Percentiles rank a stretch among this genome's conserved stretches.
Conservation (phyloP, 2,113 vertebrate species). For the Pteruthius melanotis region DNA sequence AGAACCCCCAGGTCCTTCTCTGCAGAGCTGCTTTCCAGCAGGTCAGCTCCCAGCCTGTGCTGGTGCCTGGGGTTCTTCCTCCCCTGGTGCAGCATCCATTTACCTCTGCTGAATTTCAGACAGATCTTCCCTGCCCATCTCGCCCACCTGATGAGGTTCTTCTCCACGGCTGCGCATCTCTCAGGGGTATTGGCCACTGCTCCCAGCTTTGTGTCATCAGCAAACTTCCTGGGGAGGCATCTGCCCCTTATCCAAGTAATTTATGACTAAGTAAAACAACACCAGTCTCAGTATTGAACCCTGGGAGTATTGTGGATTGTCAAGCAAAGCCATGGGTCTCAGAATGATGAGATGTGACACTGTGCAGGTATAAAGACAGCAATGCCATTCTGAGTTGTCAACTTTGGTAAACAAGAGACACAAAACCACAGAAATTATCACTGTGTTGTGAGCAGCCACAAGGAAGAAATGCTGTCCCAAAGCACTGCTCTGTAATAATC, state of each 20-base stretch:
- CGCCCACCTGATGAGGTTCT: not conserved
- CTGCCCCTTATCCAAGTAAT: not conserved
- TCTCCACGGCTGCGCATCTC: not conserved
- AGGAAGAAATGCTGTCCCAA: not conserved
- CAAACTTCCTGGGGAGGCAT: not conserved
- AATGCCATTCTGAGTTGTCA: not conserved
- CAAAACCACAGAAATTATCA: not conserved
- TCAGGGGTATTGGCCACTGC: not conserved
- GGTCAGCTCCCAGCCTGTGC: not conserved
- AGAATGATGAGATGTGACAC: not conserved
- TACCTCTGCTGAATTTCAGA: not conserved
- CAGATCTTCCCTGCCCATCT: not conserved
- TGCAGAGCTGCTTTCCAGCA: not conserved
- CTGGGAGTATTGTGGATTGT: not conserved
- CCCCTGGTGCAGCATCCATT: not conserved
- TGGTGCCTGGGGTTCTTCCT: not conserved
- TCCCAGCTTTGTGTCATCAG: not conserved
- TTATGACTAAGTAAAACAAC: not conserved
- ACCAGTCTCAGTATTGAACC: not conserved
- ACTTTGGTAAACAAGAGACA: not conserved
- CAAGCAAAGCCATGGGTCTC: not conserved
- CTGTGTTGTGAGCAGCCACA: not conserved
- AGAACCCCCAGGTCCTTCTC: not conserved
- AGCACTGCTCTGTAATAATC: not conserved
- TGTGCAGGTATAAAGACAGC: not conserved